Evolutionary conservation across 2,113 vertebrate species (phyloP), one percentile per base, ranked within the genome.

Genomic region (Mobula birostris): DNA sequence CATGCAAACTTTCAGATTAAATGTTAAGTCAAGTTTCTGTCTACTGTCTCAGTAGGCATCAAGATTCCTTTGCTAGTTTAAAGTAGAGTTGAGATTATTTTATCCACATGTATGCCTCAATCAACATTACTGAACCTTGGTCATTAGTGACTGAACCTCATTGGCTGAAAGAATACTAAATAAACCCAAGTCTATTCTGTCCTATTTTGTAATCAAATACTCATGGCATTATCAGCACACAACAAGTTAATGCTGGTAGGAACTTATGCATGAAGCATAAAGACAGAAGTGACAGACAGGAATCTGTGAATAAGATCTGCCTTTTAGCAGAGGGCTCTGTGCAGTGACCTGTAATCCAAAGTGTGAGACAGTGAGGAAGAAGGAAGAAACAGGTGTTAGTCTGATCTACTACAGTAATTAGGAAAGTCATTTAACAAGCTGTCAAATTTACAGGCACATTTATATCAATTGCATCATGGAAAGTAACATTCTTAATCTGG

Each of bases 311-410:
- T 66, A 90, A 90, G 66, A 90, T 66, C 29, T 90, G n/a, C 85
- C 61, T 68, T 88, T 90, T 68, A 66, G n/a, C 58, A 7, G 61
- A 66, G 61, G 58, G 61, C 85, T 66, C 61, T 17, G 58, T 66
- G 85, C 58, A 88, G 58, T 32, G 85, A 63, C 85, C 85, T 88
- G 61, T 32, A 66, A 68, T 90, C 14, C 6, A n/a, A 66, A 7
- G 85, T 90, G 85, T 68, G 85, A 90, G 85, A 90, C 85, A 68
- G 85, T 32, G 48, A 61, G 85, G 58, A 90, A 66, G 83, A 87
- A 87, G 85, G 11, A 90, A 68, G 61, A 66, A 88, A 88, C 61
- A 90, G 61, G 85, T 90, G 85, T 66, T 32, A n/a, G 85, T 66
- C 61, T 90, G 85, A 90, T 90, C 85, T 90, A 66, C 17, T 66